Evolutionary conservation across 2,797 vertebrate species (phyloP).

Genomic region (Lophotriccus pileatus): DNA sequence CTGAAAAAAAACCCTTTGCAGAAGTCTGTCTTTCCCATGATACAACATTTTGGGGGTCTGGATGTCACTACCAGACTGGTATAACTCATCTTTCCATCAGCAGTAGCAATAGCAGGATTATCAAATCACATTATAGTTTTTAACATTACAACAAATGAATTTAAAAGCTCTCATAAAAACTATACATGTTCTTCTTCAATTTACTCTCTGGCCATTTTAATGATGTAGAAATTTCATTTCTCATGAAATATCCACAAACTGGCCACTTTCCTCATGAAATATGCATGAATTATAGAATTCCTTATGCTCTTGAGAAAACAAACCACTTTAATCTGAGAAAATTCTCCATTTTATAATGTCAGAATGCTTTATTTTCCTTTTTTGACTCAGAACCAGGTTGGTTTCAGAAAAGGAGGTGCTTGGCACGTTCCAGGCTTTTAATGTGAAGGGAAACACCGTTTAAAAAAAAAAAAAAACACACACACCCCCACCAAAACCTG

Average conservation of each 20-base stretch:
- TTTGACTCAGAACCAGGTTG: neutral
- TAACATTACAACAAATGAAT: neutral
- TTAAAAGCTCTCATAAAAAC: neutral
- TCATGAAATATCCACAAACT: constrained; percentile 43
- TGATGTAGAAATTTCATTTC: constrained; percentile 22
- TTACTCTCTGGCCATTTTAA: neutral
- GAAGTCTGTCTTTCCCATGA: neutral
- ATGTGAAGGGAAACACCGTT: neutral
- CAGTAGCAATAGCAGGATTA: neutral
- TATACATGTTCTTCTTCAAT: neutral
- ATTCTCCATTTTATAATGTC: neutral
- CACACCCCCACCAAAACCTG: neutral
- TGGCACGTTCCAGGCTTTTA: neutral
- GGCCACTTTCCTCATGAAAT: constrained; percentile 18
- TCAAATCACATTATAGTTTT: neutral
- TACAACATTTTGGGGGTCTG: neutral
- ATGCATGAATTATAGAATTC: constrained; percentile 7
- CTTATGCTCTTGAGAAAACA: constrained; percentile 24
- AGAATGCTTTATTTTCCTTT: neutral
- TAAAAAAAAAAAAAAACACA: neutral
- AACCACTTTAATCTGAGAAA: constrained; percentile 1
- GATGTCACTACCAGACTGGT: neutral
- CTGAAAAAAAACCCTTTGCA: neutral
- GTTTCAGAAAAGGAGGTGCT: neutral
- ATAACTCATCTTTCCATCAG: neutral